Base-by-base conservation (phyloP, 2,888 invertebrate genomes). In the Trissonchulus latispiculum region DNA sequence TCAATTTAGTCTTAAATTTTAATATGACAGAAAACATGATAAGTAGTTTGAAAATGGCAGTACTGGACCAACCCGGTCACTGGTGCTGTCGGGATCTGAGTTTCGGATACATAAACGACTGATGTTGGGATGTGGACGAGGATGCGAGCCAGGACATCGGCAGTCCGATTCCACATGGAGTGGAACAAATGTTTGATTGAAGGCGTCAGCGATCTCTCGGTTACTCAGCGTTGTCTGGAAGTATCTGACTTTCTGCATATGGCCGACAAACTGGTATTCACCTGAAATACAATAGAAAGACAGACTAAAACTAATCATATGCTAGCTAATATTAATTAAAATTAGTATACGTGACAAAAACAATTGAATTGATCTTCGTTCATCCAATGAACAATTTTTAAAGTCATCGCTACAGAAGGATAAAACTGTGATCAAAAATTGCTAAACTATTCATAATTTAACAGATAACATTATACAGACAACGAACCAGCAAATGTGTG, bases 81-180 rank as follows among this genome's bases (percentile, higher is more conserved):
- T 64, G n/a, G 66, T 64, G 31, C 8, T 15, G 66, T 32, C 35
- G 15, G 66, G 66, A n/a, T 32, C 66, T 64, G 32, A 29, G 35
- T 64, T 64, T 8, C 32, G 66, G 32, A 64, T 18, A n/a, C 66
- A 64, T 8, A 64, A 15, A 18, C 66, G 31, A n/a, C 32, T 32
- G 31, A 29, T 8, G 66, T 64, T 64, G 66, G 28, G 32, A n/a
- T 64, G 32, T 8, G 66, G 66, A 15, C 66, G 8, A 18, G 66
- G 66, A n/a, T 64, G 66, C 8, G 66, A 15, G 31, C 35, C 66
- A 8, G 66, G 66, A 64, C 66, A 64, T 8, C 66, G 66, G 28
- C 66, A 64, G 66, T 8, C 8, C 32, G 66, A 15, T 8, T 32
- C 66, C 32, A 64, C 66, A n/a, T 64, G 66, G 28, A 8, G 8